Evolutionary conservation across 2,113 vertebrate genomes (phyloP).

Genomic region (Muntiacus reevesi): DNA sequence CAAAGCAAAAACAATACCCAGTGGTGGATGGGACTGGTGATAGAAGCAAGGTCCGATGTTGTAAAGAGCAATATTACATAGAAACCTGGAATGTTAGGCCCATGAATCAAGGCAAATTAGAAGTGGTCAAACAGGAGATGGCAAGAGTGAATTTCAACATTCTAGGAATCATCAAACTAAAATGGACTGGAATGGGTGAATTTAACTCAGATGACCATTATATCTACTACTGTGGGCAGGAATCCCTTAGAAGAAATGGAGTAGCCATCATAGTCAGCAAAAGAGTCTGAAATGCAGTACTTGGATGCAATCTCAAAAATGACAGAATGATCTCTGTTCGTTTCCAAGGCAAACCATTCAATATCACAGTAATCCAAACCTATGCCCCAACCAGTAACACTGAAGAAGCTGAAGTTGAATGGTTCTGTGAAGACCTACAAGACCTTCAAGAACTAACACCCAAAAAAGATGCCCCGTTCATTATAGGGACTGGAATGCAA

Average conservation of each 20-base stretch:
- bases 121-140: background rate
- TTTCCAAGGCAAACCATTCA: background rate
- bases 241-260: background rate
- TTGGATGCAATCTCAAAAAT: background rate
- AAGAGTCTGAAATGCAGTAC: background rate
- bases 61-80: background rate
- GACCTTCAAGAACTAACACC: no score
- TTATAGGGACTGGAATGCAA: no score
- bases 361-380: background rate
- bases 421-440: no score
- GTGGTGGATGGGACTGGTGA: background rate
- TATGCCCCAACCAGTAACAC: no score
- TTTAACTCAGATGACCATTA: background rate
- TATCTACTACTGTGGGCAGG: background rate
- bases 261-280: background rate
- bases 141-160: accelerated
- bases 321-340: background rate
- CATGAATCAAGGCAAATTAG: background rate
- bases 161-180: background rate
- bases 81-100: background rate
- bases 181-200: background rate
- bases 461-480: accelerated
- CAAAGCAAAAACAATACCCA: background rate
- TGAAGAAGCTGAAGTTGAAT: no score
- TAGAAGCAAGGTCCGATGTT: background rate